Conservation (phyloP, 2,797 vertebrate species). For the Aythya fuligula region DNA sequence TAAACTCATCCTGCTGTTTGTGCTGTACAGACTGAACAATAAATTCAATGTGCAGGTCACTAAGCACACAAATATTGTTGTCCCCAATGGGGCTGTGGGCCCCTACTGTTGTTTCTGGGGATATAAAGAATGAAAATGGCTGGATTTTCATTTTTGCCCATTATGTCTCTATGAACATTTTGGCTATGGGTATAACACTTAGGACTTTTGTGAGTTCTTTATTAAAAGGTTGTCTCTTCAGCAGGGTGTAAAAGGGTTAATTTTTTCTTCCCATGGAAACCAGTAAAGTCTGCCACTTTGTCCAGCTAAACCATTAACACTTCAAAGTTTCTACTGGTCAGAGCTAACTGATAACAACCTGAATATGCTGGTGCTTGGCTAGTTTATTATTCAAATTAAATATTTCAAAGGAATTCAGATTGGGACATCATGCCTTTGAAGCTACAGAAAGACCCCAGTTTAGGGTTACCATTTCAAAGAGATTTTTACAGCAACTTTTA, state of each 20-base stretch:
- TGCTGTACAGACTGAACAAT: background rate
- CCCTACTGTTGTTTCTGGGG: background rate
- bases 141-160: background rate
- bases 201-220: background rate
- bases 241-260: slow-evolving; percentile 1
- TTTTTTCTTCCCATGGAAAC: slow-evolving; percentile 13
- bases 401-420: slow-evolving; percentile 51
- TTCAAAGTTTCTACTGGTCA: slow-evolving; percentile 58
- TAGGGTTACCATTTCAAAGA: slow-evolving; percentile 54
- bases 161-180: background rate
- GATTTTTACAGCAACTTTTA: slow-evolving; percentile 12
- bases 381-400: slow-evolving; percentile 59
- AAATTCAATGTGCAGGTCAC: background rate
- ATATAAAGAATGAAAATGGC: background rate
- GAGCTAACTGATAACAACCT: slow-evolving; percentile 47
- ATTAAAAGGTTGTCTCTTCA: background rate
- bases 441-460: background rate
- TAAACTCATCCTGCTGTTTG: background rate
- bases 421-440: slow-evolving; percentile 34
- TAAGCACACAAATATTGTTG: background rate
- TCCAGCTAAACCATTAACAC: slow-evolving; percentile 53
- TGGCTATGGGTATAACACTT: background rate
- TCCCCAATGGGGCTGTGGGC: background rate
- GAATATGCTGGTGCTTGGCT: slow-evolving; percentile 8
- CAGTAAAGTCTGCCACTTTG: background rate